phyloP scores from a whole-genome alignment of 2,888 invertebrate genomes.

The Hypsopygia costalis region DNA sequence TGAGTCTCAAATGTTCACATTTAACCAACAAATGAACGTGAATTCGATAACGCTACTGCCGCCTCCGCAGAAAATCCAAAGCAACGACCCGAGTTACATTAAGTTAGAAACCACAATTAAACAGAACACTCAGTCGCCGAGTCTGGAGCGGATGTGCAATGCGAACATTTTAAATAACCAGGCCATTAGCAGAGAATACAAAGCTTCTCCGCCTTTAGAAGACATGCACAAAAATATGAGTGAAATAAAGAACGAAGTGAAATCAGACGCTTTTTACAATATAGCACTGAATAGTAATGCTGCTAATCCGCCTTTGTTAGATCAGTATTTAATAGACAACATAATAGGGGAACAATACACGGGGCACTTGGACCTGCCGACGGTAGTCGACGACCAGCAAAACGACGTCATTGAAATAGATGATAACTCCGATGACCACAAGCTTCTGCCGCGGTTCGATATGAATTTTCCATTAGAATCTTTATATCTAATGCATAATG shows the following conservation, averaged over 20 bases:
- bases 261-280: slow-evolving; percentile 64
- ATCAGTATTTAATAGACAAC: slow-evolving; percentile 67
- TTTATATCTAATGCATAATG: slow-evolving; percentile 66
- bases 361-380: slow-evolving; percentile 56
- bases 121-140: slow-evolving; percentile 70
- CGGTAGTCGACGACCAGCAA: slow-evolving; percentile 51
- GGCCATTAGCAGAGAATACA: slow-evolving; percentile 57
- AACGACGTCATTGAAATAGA: slow-evolving; percentile 73
- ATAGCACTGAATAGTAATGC: slow-evolving; percentile 48
- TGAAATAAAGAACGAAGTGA: slow-evolving; percentile 70
- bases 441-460: slow-evolving; percentile 61
- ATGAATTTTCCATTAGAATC: slow-evolving; percentile 69
- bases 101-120: slow-evolving; percentile 69
- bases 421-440: slow-evolving; percentile 71
- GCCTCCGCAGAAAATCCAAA: slow-evolving; percentile 59
- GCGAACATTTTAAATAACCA: slow-evolving; percentile 56
- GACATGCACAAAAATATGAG: slow-evolving; percentile 70
- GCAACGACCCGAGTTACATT: slow-evolving; percentile 68
- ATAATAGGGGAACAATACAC: slow-evolving; percentile 66
- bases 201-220: slow-evolving; percentile 69
- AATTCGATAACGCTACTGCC: slow-evolving; percentile 60
- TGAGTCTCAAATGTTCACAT: slow-evolving; percentile 60
- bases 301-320: slow-evolving; percentile 55
- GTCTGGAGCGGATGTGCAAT: slow-evolving; percentile 67
- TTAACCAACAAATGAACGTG: slow-evolving; percentile 63